Conservation (phyloP, 2,797 vertebrate species). For the Gymnopithys bicolor region DNA sequence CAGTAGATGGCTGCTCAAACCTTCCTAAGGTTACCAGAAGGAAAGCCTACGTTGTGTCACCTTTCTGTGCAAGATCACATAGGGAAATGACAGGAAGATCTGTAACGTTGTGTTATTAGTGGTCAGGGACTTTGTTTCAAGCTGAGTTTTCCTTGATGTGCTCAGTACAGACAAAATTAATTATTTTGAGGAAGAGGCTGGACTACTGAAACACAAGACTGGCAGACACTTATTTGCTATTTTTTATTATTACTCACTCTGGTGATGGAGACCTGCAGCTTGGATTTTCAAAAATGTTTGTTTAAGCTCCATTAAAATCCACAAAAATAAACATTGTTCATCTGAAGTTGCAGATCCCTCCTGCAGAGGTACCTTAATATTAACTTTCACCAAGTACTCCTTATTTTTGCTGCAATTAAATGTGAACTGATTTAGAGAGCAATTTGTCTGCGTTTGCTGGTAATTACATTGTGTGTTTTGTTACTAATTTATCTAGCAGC, state of each 20-base stretch:
- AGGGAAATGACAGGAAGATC: not conserved
- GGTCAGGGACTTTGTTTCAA: not conserved
- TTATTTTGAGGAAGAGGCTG: not conserved
- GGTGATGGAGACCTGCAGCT: not conserved
- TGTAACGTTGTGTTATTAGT: fast-evolving
- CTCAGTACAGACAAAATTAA: not conserved
- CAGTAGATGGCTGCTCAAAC: not conserved
- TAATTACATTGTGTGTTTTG: not conserved
- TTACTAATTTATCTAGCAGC: not conserved
- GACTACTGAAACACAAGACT: not conserved
- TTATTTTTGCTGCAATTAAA: not conserved
- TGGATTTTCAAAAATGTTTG: not conserved
- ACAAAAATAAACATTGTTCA: not conserved
- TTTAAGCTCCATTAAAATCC: not conserved
- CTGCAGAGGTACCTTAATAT: not conserved
- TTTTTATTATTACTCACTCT: not conserved
- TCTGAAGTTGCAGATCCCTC: not conserved
- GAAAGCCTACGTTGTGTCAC: not conserved
- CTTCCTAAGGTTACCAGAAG: not conserved
- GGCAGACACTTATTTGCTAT: not conserved
- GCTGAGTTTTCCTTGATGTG: not conserved
- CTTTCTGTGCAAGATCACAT: not conserved
- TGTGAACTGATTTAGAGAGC: not conserved
- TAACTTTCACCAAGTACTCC: not conserved
- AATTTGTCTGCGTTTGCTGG: not conserved